A percentile compares a stretch with the other conserved stretches of the same genome.
Evolutionary conservation across 2,888 invertebrate genomes (phyloP).

Genomic region (Hermodice carunculata): DNA sequence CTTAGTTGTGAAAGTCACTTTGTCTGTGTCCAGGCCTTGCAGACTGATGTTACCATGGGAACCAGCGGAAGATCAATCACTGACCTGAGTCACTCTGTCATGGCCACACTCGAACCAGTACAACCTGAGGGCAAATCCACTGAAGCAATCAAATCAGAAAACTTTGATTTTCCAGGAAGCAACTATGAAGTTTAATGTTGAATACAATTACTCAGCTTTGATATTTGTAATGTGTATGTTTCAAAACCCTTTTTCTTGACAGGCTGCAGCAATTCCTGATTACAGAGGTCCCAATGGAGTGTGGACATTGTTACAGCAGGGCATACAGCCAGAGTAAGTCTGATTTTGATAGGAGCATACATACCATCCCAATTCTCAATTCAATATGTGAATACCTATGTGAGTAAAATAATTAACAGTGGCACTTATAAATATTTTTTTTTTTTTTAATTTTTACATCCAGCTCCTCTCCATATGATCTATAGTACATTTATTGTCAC

Average conservation of each 20-base stretch:
- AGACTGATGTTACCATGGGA: too few relatives aligned
- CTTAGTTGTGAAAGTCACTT: too few relatives aligned
- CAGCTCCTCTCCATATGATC: too few relatives aligned
- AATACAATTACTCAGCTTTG: background rate
- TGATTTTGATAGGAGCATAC: too few relatives aligned
- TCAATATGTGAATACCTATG: background rate
- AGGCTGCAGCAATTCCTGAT: conserved; percentile 83
- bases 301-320: conserved; percentile 95
- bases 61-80: too few relatives aligned
- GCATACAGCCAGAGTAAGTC: conserved; percentile 69
- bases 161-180: background rate
- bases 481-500: too few relatives aligned
- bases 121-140: too few relatives aligned
- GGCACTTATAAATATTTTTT: background rate
- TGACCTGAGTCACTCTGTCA: too few relatives aligned
- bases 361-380: background rate
- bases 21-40: too few relatives aligned
- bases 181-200: too few relatives aligned
- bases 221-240: background rate
- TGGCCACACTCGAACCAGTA: too few relatives aligned
- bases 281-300: conserved; percentile 97
- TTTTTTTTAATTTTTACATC: background rate
- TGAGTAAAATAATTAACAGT: background rate
- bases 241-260: conserved; percentile 19
- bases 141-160: background rate